Evolutionary conservation across 2,113 vertebrate genomes (phyloP).

Genomic region (Marcusenius ussheri): DNA sequence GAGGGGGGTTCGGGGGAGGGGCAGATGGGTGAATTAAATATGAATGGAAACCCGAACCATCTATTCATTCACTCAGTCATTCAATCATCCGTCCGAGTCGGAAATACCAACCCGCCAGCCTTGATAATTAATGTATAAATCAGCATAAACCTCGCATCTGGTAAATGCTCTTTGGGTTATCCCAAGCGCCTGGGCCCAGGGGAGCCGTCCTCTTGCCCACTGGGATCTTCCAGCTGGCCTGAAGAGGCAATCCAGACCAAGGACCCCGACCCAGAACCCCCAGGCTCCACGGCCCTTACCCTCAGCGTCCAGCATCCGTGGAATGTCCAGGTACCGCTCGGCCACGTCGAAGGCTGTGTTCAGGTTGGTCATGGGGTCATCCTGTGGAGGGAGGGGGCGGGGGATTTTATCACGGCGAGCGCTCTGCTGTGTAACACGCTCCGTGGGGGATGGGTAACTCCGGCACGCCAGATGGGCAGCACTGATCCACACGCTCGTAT

Average conservation of each 20-base stretch:
- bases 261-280: background rate
- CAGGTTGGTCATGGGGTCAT: conserved; percentile 85
- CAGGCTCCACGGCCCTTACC: conserved; percentile 56
- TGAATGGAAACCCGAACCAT: background rate
- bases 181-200: background rate
- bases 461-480: background rate
- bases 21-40: conserved; percentile 8
- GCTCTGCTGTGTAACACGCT: background rate
- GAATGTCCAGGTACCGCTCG: conserved; percentile 87
- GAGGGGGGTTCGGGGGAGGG: conserved; percentile 33
- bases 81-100: background rate
- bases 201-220: background rate
- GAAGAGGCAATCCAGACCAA: background rate
- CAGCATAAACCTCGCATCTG: background rate
- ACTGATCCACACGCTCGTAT: background rate
- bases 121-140: background rate
- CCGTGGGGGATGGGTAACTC: background rate
- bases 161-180: background rate
- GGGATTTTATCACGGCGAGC: conserved; percentile 13
- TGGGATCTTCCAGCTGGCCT: background rate
- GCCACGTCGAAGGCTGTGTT: conserved; percentile 91
- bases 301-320: conserved; percentile 91
- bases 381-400: conserved; percentile 48
- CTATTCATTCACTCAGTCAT: conserved; percentile 2
- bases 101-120: background rate